phyloP scores from a whole-genome alignment of 2,888 invertebrate species.

The Synergus gifuensis region DNA sequence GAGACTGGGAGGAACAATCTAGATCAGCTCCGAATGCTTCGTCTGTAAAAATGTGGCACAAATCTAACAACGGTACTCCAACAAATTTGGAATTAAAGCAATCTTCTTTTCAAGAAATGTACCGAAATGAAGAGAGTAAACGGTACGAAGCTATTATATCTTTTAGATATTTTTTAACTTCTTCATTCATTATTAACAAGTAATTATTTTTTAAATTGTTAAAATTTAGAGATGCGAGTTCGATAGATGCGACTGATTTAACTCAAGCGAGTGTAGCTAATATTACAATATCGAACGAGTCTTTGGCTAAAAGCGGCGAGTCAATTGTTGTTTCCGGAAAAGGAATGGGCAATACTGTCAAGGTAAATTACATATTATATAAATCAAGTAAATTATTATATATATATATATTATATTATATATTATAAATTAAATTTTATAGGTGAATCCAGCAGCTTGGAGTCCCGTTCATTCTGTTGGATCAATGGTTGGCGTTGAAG shows the following conservation, averaged over 20 bases:
- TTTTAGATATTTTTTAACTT: neutral
- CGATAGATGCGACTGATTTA: constrained; percentile 66
- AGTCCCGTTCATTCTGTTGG: constrained; percentile 93
- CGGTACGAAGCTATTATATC: constrained; percentile 58
- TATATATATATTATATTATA: too few species aligned
- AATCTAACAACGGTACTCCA: constrained; percentile 63
- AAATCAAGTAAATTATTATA: neutral
- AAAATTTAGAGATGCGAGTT: constrained; percentile 64
- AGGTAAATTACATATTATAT: constrained; percentile 61
- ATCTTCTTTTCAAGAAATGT: constrained; percentile 70
- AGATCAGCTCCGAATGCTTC: constrained; percentile 87
- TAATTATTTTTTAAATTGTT: constrained; percentile 18
- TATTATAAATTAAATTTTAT: constrained; percentile 4
- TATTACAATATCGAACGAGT: constrained; percentile 76
- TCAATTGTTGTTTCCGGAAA: constrained; percentile 75
- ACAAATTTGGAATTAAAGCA: constrained; percentile 65
- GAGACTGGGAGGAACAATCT: constrained; percentile 85
- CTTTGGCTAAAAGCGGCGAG: constrained; percentile 73
- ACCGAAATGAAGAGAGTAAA: constrained; percentile 68
- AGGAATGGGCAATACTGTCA: constrained; percentile 75
- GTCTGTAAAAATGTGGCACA: constrained; percentile 79
- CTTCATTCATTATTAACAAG: neutral
- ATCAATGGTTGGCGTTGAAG: constrained; percentile 89
- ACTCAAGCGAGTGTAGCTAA: constrained; percentile 73
- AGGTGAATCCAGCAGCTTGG: constrained; percentile 88